A percentile compares a stretch with the other conserved stretches of the same genome.
These are phyloP conservation scores for Erithacus rubecula DNA, from an alignment of 2,797 vertebrate species.

Conservation along the genomic window DNA sequence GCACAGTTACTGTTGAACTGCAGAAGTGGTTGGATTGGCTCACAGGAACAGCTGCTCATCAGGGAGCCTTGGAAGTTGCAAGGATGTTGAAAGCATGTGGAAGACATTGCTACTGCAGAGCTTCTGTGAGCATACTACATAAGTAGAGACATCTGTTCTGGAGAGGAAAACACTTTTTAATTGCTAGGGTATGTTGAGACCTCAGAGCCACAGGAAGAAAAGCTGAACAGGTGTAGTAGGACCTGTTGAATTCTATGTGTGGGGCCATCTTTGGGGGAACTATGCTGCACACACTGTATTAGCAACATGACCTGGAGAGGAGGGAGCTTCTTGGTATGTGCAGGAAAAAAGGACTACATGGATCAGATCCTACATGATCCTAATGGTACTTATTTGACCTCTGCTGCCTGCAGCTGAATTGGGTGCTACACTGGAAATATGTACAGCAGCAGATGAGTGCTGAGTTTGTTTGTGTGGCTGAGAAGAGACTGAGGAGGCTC, in stretches of 20 bases:
- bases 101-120: neutral
- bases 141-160: neutral
- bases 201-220: neutral
- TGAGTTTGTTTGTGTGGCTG: neutral
- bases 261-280: neutral
- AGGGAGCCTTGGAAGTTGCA: neutral
- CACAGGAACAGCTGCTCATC: neutral
- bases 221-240: neutral
- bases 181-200: neutral
- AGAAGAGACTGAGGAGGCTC: neutral
- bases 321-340: neutral
- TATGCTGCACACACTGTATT: neutral
- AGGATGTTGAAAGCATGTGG: neutral
- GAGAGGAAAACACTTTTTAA: neutral
- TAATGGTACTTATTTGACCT: neutral
- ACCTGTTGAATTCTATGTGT: neutral
- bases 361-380: neutral
- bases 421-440: neutral
- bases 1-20: neutral
- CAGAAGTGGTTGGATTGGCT: neutral
- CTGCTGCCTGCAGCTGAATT: neutral
- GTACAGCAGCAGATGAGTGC: neutral
- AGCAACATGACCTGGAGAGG: neutral
- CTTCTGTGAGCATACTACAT: neutral
- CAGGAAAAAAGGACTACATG: neutral